A percentile compares a stretch with the other conserved stretches of the same genome.
Conservation (phyloP, 2,888 invertebrate genomes). For the Aspidiotus destructor region DNA sequence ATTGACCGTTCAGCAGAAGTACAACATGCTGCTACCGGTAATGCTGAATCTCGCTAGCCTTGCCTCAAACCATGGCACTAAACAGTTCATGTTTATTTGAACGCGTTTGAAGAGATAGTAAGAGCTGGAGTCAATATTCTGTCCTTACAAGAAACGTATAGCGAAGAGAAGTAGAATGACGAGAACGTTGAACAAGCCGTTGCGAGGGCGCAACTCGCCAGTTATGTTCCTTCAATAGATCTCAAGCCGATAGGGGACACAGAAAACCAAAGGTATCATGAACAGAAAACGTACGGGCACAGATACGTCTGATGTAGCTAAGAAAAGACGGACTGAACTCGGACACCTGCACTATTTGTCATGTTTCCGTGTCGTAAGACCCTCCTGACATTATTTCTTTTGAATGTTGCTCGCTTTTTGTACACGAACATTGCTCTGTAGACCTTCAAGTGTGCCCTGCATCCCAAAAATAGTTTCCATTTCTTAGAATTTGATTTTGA, state of each 20-base stretch:
- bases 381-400: background rate
- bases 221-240: background rate
- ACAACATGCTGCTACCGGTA: background rate
- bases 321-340: conserved; percentile 1
- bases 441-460: background rate
- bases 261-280: background rate
- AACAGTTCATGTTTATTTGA: conserved; percentile 1
- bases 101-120: conserved; percentile 1
- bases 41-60: background rate
- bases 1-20: background rate
- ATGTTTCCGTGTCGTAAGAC: background rate
- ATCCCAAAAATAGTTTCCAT: background rate
- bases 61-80: conserved; percentile 2
- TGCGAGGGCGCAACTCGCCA: background rate
- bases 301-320: background rate
- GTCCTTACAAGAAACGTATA: background rate
- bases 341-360: conserved; percentile 1
- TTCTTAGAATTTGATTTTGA: background rate
- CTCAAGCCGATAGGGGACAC: conserved; percentile 3
- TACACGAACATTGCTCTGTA: background rate
- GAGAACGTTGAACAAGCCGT: background rate
- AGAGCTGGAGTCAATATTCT: background rate
- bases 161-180: background rate
- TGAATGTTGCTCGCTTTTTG: background rate
- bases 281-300: background rate